Evolutionary conservation across 2,113 vertebrate species (phyloP).

Genomic region (Tauraco erythrolophus): DNA sequence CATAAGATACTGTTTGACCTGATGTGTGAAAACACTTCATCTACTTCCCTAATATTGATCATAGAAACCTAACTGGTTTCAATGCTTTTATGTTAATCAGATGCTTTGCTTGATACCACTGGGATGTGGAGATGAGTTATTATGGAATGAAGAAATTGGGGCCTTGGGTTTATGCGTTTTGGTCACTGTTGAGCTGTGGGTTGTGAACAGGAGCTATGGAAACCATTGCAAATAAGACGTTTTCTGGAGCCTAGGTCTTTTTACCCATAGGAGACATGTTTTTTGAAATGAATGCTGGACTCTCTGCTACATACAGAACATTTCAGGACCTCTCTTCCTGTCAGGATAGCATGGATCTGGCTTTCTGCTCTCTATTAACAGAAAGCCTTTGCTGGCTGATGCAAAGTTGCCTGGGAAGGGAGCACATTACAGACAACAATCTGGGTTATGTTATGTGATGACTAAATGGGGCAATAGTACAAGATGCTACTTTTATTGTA

Average conservation of each 20-base stretch:
- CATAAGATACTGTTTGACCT: not conserved
- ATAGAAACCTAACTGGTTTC: not conserved
- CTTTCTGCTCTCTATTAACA: not conserved
- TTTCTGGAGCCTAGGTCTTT: not conserved
- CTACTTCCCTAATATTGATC: not conserved
- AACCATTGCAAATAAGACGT: not conserved
- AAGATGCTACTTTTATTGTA: not conserved
- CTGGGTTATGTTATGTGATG: not conserved
- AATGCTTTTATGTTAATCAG: not conserved
- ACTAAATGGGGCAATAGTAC: not conserved
- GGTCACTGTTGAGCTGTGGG: not conserved
- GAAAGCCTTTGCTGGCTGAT: not conserved
- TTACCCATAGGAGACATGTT: not conserved
- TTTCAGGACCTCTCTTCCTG: not conserved
- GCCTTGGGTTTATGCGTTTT: not conserved
- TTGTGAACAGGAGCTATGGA: not conserved
- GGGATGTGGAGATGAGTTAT: not conserved
- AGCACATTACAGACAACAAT: not conserved
- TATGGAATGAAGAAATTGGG: not conserved
- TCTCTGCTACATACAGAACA: not conserved
- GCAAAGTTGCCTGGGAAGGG: not conserved
- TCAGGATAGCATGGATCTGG: accelerated
- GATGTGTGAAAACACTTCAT: not conserved
- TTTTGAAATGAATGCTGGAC: not conserved
- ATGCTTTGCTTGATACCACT: not conserved